Percentiles rank a stretch among this genome's conserved stretches.
Conservation (phyloP, 2,888 invertebrate genomes). For the Xylota segnis region DNA sequence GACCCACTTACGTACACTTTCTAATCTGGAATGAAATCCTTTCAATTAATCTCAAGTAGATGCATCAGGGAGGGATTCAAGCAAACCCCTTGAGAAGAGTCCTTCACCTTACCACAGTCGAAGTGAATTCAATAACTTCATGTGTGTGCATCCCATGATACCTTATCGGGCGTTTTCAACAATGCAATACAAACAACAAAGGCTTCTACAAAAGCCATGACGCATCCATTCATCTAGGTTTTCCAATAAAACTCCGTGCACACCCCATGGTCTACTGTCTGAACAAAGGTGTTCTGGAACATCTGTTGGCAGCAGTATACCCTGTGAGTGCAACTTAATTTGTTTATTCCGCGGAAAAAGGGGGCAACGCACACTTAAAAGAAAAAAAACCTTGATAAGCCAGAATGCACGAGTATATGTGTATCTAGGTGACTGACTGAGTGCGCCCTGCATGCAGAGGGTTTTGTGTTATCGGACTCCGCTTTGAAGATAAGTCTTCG, state of each 20-base stretch:
- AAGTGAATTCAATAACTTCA: neutral
- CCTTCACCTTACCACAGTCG: neutral
- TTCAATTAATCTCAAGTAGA: no score
- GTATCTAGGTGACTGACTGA: slow-evolving; percentile 26
- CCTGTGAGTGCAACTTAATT: slow-evolving; percentile 34
- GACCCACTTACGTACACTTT: no score
- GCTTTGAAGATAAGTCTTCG: slow-evolving; percentile 26
- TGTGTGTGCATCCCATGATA: neutral
- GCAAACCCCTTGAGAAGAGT: slow-evolving; percentile 11
- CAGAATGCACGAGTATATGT: neutral
- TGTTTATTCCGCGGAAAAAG: slow-evolving; percentile 17
- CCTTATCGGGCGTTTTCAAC: slow-evolving; percentile 8
- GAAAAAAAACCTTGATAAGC: slow-evolving; percentile 26
- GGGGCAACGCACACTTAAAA: slow-evolving; percentile 4
- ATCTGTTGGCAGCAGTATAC: neutral
- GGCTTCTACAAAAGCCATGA: neutral
- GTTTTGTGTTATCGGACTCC: slow-evolving; percentile 21
- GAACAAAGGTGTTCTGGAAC: slow-evolving; percentile 4
- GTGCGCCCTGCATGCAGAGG: neutral
- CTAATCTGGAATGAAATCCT: no score
- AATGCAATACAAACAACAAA: neutral
- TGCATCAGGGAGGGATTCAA: no score
- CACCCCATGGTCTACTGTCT: neutral
- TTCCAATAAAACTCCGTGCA: neutral
- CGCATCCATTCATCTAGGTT: neutral